Percentiles rank a stretch among this genome's conserved stretches.
phyloP scores from a whole-genome alignment of 2,113 vertebrate genomes.

The Nannobrachium achirus region DNA sequence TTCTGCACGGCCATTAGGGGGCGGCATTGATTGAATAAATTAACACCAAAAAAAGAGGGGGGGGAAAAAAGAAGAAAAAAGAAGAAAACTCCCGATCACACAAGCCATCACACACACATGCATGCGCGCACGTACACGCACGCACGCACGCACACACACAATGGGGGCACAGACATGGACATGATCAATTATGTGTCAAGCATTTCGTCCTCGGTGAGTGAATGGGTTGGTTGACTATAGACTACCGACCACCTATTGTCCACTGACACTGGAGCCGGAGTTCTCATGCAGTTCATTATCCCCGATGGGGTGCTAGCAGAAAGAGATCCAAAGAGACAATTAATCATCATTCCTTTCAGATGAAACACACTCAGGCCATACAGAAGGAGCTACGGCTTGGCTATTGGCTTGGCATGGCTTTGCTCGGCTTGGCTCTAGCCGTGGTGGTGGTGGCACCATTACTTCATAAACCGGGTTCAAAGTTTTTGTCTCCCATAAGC shows the following conservation, averaged over 20 bases:
- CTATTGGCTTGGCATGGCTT: no score
- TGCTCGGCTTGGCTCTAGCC: no score
- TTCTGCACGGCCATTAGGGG: constrained; percentile 63
- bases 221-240: constrained; percentile 71
- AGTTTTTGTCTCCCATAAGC: constrained; percentile 5
- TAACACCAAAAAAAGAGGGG: background rate
- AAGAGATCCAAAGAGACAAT: constrained; percentile 73
- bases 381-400: constrained; percentile 39
- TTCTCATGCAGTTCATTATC: constrained; percentile 81
- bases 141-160: constrained; percentile 58
- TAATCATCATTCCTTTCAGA: constrained; percentile 77
- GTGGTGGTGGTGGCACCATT: no score
- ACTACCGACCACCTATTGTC: constrained; percentile 74
- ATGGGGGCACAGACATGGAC: constrained; percentile 76
- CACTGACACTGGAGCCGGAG: constrained; percentile 71
- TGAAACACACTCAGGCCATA: background rate
- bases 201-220: constrained; percentile 73
- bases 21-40: constrained; percentile 71
- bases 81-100: background rate
- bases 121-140: constrained; percentile 30
- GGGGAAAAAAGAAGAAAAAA: constrained; percentile 36
- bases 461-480: background rate
- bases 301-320: constrained; percentile 64
- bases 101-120: constrained; percentile 21
- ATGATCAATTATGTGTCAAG: constrained; percentile 81